Conservation (phyloP, 2,113 vertebrate species). For the Alouatta palliata region DNA sequence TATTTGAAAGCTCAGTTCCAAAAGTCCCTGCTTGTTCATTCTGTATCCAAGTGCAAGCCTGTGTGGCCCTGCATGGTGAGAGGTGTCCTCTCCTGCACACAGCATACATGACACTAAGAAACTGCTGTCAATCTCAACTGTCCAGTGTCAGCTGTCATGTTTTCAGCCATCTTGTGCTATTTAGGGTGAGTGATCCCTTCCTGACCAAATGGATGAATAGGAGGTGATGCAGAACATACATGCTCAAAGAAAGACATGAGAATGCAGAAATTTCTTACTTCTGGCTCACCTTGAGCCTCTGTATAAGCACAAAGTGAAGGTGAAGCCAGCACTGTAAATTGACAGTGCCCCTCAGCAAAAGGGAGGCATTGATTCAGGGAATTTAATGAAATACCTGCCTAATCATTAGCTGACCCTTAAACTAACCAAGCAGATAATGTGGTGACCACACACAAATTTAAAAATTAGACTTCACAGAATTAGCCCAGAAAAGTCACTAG, state of each 20-base stretch:
- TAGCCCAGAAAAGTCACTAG: not conserved
- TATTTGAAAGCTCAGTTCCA: not conserved
- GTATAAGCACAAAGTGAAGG: not conserved
- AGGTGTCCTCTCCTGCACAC: not conserved
- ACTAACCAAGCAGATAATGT: not conserved
- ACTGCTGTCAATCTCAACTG: not conserved
- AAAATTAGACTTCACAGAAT: not conserved
- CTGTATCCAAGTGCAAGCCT: no score
- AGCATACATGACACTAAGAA: not conserved
- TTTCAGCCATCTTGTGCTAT: not conserved
- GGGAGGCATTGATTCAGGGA: not conserved
- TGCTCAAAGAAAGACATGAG: not conserved
- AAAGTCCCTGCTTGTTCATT: not conserved
- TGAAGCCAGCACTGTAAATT: not conserved
- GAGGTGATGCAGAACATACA: not conserved
- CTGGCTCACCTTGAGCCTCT: not conserved
- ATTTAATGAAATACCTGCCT: not conserved
- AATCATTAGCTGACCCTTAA: not conserved
- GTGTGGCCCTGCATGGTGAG: not conserved
- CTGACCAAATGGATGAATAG: fast-evolving
- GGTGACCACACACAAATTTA: not conserved
- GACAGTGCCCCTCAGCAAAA: not conserved
- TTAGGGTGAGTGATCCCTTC: no score
- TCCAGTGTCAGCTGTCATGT: no score
- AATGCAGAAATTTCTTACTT: not conserved